Percentiles rank a stretch among this genome's conserved stretches.
These are phyloP conservation scores for Andrena camellia DNA, from an alignment of 2,888 invertebrate genomes.

Conservation along the genomic window DNA sequence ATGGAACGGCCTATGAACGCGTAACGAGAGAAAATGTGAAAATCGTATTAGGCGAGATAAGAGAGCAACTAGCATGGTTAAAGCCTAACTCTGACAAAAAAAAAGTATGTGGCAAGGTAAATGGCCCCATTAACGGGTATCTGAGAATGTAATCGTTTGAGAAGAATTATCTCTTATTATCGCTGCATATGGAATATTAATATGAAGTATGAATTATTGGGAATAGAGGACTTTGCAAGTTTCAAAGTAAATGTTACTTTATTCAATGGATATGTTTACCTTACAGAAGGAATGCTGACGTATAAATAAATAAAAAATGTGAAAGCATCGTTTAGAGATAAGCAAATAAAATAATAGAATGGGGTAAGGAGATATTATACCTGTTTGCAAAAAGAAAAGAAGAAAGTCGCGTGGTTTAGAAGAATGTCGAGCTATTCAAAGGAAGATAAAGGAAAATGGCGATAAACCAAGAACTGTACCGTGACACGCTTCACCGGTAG, in stretches of 20 bases:
- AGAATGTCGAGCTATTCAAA: background rate
- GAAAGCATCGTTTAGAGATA: no score
- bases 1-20: background rate
- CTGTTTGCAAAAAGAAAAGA: background rate
- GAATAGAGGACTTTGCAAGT: no score
- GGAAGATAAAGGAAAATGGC: constrained; percentile 42
- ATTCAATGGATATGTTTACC: no score
- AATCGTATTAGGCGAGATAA: background rate
- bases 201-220: no score
- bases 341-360: no score
- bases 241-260: no score
- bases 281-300: no score
- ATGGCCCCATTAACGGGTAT: background rate
- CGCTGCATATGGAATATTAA: no score
- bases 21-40: background rate
- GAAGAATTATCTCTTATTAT: background rate
- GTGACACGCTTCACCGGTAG: constrained; percentile 66
- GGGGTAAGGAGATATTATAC: background rate
- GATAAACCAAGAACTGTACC: constrained; percentile 58
- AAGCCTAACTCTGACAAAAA: background rate
- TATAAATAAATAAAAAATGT: no score
- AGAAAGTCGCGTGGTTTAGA: no score
- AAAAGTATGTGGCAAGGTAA: background rate
- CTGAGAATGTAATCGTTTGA: background rate
- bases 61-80: background rate